A percentile compares a stretch with the other conserved stretches of the same genome.
These are phyloP conservation scores for Trachelus troglodyta DNA, from an alignment of 2,888 invertebrate species.

Conservation along the genomic window DNA sequence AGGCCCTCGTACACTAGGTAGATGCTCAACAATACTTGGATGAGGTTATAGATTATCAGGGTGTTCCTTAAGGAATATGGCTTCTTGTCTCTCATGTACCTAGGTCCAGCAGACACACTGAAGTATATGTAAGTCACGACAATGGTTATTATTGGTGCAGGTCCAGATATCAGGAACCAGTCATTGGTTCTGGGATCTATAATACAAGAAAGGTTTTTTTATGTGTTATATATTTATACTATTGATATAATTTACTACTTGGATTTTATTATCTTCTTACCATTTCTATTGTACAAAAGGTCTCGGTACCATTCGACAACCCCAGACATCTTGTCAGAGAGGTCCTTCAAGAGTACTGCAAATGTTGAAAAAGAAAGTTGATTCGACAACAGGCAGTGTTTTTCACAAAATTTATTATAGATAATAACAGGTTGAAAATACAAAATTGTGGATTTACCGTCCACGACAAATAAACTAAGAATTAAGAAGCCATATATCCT, in stretches of 20 bases:
- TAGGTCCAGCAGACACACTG: constrained; percentile 81
- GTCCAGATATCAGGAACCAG: constrained; percentile 80
- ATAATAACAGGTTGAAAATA: background rate
- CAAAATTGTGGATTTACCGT: background rate
- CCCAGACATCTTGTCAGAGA: constrained; percentile 46
- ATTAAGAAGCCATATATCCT: background rate
- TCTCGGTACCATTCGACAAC: constrained; percentile 57
- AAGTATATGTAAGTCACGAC: constrained; percentile 78
- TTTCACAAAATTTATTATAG: background rate
- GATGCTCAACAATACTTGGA: constrained; percentile 85
- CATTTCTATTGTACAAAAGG: constrained; percentile 52
- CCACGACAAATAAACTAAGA: background rate
- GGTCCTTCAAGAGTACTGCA: constrained; percentile 19
- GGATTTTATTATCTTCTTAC: constrained; percentile 35
- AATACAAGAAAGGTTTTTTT: constrained; percentile 37
- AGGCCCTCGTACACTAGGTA: constrained; percentile 78
- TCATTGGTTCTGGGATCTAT: constrained; percentile 76
- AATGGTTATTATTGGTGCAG: constrained; percentile 76
- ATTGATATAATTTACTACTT: background rate
- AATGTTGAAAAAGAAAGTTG: constrained; percentile 19
- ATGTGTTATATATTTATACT: background rate
- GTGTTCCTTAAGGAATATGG: constrained; percentile 83
- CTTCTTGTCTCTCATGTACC: constrained; percentile 86
- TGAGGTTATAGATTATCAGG: constrained; percentile 86
- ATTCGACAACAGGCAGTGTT: background rate